Evolutionary conservation across 2,797 vertebrate species (phyloP).

Genomic region (Sebastes hubbsi): DNA sequence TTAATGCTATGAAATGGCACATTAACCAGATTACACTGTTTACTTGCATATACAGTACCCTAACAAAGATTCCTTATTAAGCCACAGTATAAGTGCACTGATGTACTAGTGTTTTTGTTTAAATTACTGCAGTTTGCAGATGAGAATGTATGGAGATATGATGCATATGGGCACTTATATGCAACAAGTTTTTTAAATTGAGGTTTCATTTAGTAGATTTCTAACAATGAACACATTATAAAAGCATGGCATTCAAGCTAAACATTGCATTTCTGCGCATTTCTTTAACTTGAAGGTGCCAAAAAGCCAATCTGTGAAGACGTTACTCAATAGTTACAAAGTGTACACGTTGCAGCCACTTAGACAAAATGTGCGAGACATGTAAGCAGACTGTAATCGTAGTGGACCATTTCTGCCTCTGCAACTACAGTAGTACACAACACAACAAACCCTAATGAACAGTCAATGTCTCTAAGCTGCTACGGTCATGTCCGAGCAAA

Average conservation of each 20-base stretch:
- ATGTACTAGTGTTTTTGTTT: constrained; percentile 9
- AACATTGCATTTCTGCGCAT: constrained; percentile 12
- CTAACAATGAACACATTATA: not conserved
- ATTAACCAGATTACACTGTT: constrained; percentile 19
- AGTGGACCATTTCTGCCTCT: constrained; percentile 10
- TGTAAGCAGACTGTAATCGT: not conserved
- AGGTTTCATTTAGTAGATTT: not conserved
- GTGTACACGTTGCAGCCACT: constrained; percentile 3
- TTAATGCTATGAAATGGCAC: constrained; percentile 39
- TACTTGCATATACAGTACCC: constrained; percentile 6
- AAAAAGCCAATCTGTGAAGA: constrained; percentile 3
- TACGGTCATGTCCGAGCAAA: constrained; percentile 55
- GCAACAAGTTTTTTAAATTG: not conserved
- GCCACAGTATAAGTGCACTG: constrained; percentile 9
- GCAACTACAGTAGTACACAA: constrained; percentile 21
- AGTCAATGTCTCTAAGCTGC: constrained; percentile 65
- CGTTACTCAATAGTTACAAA: not conserved
- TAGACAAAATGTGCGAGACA: not conserved
- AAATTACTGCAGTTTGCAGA: not conserved
- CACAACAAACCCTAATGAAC: constrained; percentile 55
- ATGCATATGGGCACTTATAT: constrained; percentile 25
- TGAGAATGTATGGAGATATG: not conserved
- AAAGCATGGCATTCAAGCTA: not conserved
- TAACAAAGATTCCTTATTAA: constrained; percentile 2
- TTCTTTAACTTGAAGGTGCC: not conserved